phyloP scores from a whole-genome alignment of 35 echinoderm and acorn worm species.

The Ophiothrix spiculata region DNA sequence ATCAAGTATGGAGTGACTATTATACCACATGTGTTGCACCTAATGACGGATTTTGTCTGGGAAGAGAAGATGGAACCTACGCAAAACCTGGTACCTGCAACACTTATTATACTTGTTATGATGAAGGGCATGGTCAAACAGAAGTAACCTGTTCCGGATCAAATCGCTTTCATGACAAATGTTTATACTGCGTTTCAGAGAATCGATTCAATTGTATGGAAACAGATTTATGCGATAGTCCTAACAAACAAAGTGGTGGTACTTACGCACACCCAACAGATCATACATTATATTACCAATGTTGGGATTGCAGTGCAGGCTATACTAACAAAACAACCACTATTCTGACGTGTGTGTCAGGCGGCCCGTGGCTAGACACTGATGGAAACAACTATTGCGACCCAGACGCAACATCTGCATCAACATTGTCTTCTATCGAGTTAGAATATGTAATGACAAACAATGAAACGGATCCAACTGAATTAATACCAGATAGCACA shows the following conservation, averaged over 20 bases:
- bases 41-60: neutral
- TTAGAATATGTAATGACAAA: too few species aligned
- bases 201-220: neutral
- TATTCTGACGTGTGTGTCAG: neutral
- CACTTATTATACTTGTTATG: neutral
- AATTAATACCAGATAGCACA: neutral
- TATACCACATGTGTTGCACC: neutral
- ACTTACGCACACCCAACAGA: neutral
- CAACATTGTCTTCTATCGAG: too few species aligned
- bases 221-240: neutral
- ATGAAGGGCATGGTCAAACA: neutral
- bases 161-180: neutral
- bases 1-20: neutral
- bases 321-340: neutral
- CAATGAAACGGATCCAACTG: neutral
- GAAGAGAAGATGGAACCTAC: conserved; percentile 7
- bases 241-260: neutral
- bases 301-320: neutral
- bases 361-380: neutral
- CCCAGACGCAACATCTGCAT: neutral
- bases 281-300: neutral
- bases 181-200: neutral
- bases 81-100: neutral
- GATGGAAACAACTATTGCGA: neutral
- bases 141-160: neutral